Percentiles rank a stretch among this genome's conserved stretches.
Conservation (phyloP, 2,113 vertebrate species). For the Holacanthus passer region DNA sequence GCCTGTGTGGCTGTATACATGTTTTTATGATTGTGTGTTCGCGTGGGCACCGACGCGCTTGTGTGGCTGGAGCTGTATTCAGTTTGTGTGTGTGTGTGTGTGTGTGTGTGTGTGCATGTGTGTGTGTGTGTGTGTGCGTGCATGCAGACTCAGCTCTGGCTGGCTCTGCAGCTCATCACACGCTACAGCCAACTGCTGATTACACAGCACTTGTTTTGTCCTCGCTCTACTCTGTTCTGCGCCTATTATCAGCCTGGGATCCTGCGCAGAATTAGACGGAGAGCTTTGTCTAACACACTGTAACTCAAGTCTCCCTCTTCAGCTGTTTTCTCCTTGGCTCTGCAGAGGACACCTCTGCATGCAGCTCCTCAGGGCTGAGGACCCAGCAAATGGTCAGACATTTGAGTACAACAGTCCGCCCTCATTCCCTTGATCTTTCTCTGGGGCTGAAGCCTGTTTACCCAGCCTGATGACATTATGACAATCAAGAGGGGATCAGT, state of each 20-base stretch:
- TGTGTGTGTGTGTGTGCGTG: slow-evolving; percentile 6
- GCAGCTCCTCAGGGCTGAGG: background rate
- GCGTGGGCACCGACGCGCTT: background rate
- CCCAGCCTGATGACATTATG: slow-evolving; percentile 65
- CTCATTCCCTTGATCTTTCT: slow-evolving; percentile 39
- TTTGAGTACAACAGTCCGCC: background rate
- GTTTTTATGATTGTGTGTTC: slow-evolving; percentile 18
- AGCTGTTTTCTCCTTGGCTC: slow-evolving; percentile 48
- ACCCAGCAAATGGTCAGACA: slow-evolving; percentile 15
- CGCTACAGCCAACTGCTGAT: slow-evolving; percentile 70
- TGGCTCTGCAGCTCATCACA: slow-evolving; percentile 62
- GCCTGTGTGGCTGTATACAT: slow-evolving; percentile 1
- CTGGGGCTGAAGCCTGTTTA: slow-evolving; percentile 58
- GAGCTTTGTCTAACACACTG: slow-evolving; percentile 60
- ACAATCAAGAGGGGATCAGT: slow-evolving; percentile 61
- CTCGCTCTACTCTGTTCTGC: slow-evolving; percentile 48
- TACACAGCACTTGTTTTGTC: slow-evolving; percentile 79
- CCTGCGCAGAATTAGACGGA: slow-evolving; percentile 43
- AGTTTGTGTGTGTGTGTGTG: background rate
- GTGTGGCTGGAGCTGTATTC: slow-evolving; percentile 10
- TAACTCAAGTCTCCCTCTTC: slow-evolving; percentile 52
- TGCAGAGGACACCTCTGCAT: slow-evolving; percentile 36
- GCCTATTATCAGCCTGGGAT: slow-evolving; percentile 61
- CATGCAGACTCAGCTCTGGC: slow-evolving; percentile 49
- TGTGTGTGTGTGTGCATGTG: no score